These are phyloP conservation scores for Cactoblastis cactorum DNA, from an alignment of 2,888 invertebrate genomes.

Conservation along the genomic window DNA sequence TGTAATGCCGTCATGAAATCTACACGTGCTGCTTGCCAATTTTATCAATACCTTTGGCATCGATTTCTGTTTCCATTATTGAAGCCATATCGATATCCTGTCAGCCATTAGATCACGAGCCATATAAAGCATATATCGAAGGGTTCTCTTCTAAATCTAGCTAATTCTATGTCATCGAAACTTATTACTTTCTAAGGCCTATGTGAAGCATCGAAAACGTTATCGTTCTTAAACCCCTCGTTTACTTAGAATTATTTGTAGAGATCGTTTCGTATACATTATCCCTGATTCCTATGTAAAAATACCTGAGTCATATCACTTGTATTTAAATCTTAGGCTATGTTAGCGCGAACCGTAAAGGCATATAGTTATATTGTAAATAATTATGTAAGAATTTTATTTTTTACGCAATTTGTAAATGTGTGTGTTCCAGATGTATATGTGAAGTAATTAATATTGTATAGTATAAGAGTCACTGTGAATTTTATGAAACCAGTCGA, in stretches of 20 bases:
- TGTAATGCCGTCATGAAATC: no score
- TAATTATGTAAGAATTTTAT: conserved; percentile 33
- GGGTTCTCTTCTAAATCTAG: not conserved
- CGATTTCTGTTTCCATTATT: no score
- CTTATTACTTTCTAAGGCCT: conserved; percentile 38
- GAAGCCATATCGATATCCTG: no score
- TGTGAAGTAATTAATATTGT: conserved; percentile 53
- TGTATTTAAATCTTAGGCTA: conserved; percentile 56
- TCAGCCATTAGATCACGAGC: no score
- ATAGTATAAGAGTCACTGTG: conserved; percentile 26
- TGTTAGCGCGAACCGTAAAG: conserved; percentile 50
- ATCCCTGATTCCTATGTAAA: conserved; percentile 52
- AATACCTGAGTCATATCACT: conserved; percentile 72
- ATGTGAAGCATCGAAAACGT: conserved; percentile 37
- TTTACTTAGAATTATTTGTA: conserved; percentile 29
- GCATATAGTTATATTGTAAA: conserved; percentile 43
- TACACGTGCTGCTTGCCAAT: no score
- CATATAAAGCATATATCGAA: no score
- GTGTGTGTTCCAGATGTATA: conserved; percentile 70
- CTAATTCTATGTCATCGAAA: conserved; percentile 33
- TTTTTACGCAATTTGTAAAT: conserved; percentile 61
- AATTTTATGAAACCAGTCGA: conserved; percentile 22
- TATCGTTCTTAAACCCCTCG: not conserved
- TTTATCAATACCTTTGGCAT: no score
- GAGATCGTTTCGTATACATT: conserved; percentile 33